Base-by-base conservation (phyloP, 2,113 vertebrate genomes). In the Peromyscus polionotus region DNA sequence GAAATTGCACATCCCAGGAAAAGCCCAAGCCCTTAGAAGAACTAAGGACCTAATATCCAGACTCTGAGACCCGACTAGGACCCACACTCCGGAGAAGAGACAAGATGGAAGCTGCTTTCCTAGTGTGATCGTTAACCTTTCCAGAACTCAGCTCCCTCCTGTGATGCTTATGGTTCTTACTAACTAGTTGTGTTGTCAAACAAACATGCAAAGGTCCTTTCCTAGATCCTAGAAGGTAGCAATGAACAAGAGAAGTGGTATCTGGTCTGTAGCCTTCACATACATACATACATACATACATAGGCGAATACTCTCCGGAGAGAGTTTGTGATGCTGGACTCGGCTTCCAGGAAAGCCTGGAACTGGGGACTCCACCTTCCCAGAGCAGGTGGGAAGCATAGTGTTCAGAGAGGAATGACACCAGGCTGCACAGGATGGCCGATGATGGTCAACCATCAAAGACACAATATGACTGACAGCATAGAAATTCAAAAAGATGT, bases 201-300 rank as follows among this genome's bases (percentile, higher is more conserved):
- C 31, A 59, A 20, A 5, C 10, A 5, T 9, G 33, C 12, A 0
- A 8, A 13, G 24, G 33, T 3, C 3, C 13, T 39, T 12, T 5
- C 1, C n/a, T 48, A 90, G 36, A 17, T 61, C 61, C 68, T 22
- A 17, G 61, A 39, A 17, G 14, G 54, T 16, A 65, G 28, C 45
- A 59, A 67, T 26, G 16, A 72, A 16, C 72, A n/a, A 17, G 76
- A 83, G 51, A 19, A 1, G 10, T 13, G 24, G 3, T 75, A 70
- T 75, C 63, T 86, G 36, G 42, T 76, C 70, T 16, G 4, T 7
- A 36, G 7, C 17, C 48, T 4, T 26, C 16, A 4, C 10, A 26
- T 79, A 31, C 8, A 45, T 17, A 36, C 16, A 42, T 42, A 42
- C 42, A 42, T 42, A 42, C 42, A 42, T 42, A 42, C 42, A 42